Conservation (phyloP, 2,113 vertebrate genomes). For the Pteropus alecto region DNA sequence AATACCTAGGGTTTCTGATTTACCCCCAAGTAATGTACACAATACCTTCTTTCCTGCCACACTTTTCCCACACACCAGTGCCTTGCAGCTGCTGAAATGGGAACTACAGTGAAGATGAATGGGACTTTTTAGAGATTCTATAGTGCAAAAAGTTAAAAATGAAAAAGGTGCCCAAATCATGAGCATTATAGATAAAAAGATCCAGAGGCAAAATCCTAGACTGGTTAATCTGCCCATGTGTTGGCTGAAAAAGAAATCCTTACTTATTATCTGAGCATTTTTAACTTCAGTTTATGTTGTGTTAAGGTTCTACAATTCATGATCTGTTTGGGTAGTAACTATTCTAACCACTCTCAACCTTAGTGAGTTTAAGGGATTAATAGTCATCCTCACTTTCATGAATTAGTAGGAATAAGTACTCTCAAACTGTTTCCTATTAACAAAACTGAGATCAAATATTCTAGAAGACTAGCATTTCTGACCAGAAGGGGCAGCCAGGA, state of each 20-base stretch:
- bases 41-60: neutral
- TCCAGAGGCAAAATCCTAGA: neutral
- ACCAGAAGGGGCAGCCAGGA: neutral
- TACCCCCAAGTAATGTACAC: neutral
- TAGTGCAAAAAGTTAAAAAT: neutral
- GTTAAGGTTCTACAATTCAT: neutral
- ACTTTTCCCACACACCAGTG: neutral
- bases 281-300: neutral
- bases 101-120: neutral
- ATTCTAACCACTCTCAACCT: neutral
- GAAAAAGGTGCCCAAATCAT: neutral
- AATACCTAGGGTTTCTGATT: conserved; percentile 53
- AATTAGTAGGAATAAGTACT: neutral
- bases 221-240: neutral
- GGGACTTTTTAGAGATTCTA: conserved; percentile 4
- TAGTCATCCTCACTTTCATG: neutral
- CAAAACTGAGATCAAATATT: neutral
- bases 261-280: neutral
- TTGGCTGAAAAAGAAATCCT: neutral
- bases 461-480: neutral
- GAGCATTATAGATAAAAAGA: neutral
- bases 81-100: neutral
- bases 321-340: neutral
- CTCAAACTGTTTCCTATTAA: neutral
- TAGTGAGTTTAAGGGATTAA: neutral